These are phyloP conservation scores for Paedocypris sp. DNA, from an alignment of 2,113 vertebrate species.

Conservation along the genomic window DNA sequence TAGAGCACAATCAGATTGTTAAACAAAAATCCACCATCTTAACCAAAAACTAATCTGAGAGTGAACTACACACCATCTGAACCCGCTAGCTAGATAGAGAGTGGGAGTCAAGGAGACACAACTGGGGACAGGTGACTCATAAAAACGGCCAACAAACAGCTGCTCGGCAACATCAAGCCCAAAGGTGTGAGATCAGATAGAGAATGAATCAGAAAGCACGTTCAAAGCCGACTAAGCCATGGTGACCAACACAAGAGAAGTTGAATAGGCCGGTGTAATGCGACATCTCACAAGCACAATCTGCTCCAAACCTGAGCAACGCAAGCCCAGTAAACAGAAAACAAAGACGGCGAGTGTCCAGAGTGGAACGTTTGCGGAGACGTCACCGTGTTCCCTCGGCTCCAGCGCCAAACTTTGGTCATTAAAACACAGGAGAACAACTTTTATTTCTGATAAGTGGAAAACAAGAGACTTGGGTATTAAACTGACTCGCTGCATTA, in stretches of 20 bases:
- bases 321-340: neutral
- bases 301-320: conserved; percentile 4
- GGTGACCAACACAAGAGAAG: conserved; percentile 27
- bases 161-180: conserved; percentile 4
- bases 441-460: neutral
- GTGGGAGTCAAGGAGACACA: neutral
- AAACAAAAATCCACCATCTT: no score
- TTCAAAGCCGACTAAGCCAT: conserved; percentile 38
- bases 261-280: conserved; percentile 36
- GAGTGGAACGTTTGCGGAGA: neutral
- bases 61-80: no score
- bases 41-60: no score
- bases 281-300: conserved; percentile 6
- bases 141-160: neutral
- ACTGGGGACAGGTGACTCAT: neutral
- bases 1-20: no score
- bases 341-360: neutral
- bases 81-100: neutral
- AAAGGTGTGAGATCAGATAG: conserved; percentile 25
- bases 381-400: neutral
- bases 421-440: conserved; percentile 4
- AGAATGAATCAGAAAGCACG: conserved; percentile 26
- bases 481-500: conserved; percentile 25
- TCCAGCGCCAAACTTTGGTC: neutral
- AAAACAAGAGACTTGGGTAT: conserved; percentile 11